These are phyloP conservation scores for Aegypius monachus DNA, from an alignment of 2,113 vertebrate genomes.

Conservation along the genomic window DNA sequence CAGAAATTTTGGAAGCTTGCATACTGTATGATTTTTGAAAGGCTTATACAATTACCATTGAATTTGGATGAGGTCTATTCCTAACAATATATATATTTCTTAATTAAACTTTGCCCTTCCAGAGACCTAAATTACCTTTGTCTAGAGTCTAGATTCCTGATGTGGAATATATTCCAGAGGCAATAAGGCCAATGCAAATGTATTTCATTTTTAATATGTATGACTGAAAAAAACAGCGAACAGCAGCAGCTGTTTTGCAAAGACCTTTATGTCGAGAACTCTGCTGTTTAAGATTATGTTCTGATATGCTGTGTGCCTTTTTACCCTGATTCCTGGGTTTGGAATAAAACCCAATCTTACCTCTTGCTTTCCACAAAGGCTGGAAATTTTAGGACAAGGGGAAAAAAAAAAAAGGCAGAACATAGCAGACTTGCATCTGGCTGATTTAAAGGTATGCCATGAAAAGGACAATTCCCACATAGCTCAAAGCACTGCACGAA, in stretches of 20 bases:
- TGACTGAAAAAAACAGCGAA: constrained; percentile 41
- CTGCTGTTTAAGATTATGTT: constrained; percentile 7
- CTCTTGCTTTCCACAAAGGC: not conserved
- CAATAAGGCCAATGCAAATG: constrained; percentile 64
- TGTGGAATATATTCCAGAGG: constrained; percentile 61
- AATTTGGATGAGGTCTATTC: constrained; percentile 43
- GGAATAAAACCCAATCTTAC: constrained; percentile 6
- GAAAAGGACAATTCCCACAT: constrained; percentile 1
- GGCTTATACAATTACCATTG: constrained; percentile 54
- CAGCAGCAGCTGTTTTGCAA: constrained; percentile 24
- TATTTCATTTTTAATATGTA: constrained; percentile 61
- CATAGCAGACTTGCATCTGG: not conserved
- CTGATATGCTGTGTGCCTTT: constrained; percentile 24
- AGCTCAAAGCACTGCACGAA: constrained; percentile 7
- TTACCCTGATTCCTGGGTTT: constrained; percentile 31
- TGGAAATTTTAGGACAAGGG: not conserved
- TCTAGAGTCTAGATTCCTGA: constrained; percentile 43
- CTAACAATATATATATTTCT: constrained; percentile 65
- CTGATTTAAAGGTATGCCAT: constrained; percentile 23
- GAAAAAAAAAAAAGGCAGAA: not conserved
- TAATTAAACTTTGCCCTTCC: constrained; percentile 70
- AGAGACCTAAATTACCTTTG: constrained; percentile 57
- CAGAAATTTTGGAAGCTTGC: constrained; percentile 63
- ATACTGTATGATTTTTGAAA: constrained; percentile 61
- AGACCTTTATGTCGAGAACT: not conserved